Percentiles rank a stretch among this genome's conserved stretches.
phyloP scores from a whole-genome alignment of 2,113 vertebrate genomes.

The Oncorhynchus gorbuscha region DNA sequence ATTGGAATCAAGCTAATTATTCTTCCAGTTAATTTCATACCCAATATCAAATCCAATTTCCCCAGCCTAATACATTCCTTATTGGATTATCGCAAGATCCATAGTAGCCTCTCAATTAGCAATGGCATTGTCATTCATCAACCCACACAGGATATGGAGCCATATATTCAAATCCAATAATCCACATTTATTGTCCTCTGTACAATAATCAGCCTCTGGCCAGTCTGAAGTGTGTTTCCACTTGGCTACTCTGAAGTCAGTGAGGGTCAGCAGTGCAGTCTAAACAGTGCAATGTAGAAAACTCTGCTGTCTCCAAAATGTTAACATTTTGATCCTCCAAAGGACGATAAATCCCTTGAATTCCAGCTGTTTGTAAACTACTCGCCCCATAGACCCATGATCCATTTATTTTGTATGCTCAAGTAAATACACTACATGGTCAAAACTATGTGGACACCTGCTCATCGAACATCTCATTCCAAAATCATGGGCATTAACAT shows the following conservation, averaged over 20 bases:
- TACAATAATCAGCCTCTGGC: background rate
- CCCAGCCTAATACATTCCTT: background rate
- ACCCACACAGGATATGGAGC: background rate
- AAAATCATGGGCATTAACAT: too few relatives aligned
- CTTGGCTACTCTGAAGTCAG: constrained; percentile 15
- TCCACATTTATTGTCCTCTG: background rate
- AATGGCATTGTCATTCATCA: background rate
- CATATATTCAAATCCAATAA: background rate
- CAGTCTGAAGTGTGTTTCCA: background rate
- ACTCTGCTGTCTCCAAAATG: constrained; percentile 47
- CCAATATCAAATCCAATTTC: background rate
- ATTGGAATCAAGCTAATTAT: background rate
- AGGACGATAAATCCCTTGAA: constrained; percentile 49
- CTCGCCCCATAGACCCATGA: constrained; percentile 24
- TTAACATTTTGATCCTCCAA: constrained; percentile 44
- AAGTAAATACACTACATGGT: too few relatives aligned
- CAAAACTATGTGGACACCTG: too few relatives aligned
- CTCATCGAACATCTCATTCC: too few relatives aligned
- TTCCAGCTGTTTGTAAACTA: constrained; percentile 50
- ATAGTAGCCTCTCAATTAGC: background rate
- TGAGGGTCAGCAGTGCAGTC: constrained; percentile 46
- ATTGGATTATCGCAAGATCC: background rate
- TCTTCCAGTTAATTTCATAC: background rate
- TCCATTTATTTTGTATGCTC: constrained; percentile 30
- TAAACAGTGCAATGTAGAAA: constrained; percentile 44